phyloP scores from a whole-genome alignment of 1,140 invertebrate species.

The Mylabris phalerata region DNA sequence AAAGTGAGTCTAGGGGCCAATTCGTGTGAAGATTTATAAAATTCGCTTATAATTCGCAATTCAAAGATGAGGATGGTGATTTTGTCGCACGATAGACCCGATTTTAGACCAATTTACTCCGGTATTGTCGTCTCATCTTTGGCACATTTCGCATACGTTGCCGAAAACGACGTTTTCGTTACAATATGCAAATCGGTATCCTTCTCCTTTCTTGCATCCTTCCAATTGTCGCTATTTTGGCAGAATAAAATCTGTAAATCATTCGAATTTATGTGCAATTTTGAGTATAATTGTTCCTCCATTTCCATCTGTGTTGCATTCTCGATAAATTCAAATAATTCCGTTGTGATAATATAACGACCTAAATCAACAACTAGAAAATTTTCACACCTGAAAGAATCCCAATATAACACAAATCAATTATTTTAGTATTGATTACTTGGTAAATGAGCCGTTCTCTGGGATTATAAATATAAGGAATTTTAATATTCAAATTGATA shows the following conservation, averaged over 20 bases:
- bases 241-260: constrained; percentile 61
- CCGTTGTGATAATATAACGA: constrained; percentile 62
- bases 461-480: constrained; percentile 73
- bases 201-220: constrained; percentile 57
- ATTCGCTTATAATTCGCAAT: too few species aligned
- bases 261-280: constrained; percentile 63
- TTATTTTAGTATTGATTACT: constrained; percentile 48
- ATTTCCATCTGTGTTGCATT: constrained; percentile 77
- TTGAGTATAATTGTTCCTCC: constrained; percentile 73
- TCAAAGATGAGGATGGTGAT: too few species aligned
- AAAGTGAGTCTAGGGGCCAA: too few species aligned
- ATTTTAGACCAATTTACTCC: constrained; percentile 15
- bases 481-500: constrained; percentile 68
- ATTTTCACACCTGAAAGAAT: constrained; percentile 50
- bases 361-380: constrained; percentile 69
- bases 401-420: neutral
- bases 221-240: constrained; percentile 66
- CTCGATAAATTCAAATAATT: constrained; percentile 64
- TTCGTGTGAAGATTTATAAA: too few species aligned
- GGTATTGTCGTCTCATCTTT: constrained; percentile 33
- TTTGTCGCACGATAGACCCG: too few species aligned
- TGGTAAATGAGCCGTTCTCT: constrained; percentile 67
- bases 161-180: constrained; percentile 48
- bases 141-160: constrained; percentile 30
- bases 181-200: constrained; percentile 73